Evolutionary conservation across 2,113 vertebrate genomes (phyloP).

Genomic region (Laticauda laticaudata): DNA sequence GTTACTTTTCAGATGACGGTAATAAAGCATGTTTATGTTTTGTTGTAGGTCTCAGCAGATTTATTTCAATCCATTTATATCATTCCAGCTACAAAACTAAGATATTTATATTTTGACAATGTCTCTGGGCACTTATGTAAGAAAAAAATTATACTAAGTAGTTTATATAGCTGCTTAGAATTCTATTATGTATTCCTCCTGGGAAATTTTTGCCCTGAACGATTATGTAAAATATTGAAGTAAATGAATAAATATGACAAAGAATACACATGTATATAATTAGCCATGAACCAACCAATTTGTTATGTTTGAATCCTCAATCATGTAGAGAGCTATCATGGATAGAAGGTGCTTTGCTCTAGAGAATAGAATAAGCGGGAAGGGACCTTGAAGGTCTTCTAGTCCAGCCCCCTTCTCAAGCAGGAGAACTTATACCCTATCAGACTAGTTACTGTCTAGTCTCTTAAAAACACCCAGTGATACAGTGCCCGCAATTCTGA

Average conservation of each 20-base stretch:
- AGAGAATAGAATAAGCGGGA: neutral
- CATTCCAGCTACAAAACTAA: neutral
- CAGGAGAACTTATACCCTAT: no score
- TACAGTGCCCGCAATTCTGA: no score
- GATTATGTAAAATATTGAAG: neutral
- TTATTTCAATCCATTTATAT: neutral
- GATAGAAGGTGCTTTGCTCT: neutral
- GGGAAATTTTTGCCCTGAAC: neutral
- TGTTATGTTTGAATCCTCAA: neutral
- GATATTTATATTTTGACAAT: neutral
- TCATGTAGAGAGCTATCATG: neutral
- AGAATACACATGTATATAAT: neutral
- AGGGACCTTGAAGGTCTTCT: no score
- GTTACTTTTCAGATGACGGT: neutral
- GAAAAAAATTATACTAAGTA: neutral
- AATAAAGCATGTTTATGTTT: neutral
- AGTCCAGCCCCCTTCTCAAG: no score
- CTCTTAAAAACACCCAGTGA: no score
- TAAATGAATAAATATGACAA: neutral
- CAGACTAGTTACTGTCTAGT: no score
- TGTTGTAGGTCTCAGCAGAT: neutral
- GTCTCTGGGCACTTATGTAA: neutral
- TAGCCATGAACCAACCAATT: neutral
- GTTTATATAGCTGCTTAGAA: neutral
- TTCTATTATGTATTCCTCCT: neutral